A percentile compares a stretch with the other conserved stretches of the same genome.
Evolutionary conservation across 2,797 vertebrate species (phyloP).

Genomic region (Crenuchus spilurus): DNA sequence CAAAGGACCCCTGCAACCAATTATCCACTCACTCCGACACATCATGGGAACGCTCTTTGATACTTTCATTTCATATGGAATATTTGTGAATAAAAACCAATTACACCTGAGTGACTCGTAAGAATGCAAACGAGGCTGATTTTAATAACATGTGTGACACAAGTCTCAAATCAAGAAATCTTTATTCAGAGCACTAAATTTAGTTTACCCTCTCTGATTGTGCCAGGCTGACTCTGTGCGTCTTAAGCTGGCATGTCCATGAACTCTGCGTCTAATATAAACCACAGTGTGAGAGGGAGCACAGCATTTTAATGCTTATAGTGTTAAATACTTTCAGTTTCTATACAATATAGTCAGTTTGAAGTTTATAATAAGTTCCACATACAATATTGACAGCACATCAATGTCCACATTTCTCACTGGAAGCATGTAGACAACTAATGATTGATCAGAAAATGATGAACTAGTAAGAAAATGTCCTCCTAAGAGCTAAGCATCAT

Average conservation of each 20-base stretch:
- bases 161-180: constrained; percentile 15
- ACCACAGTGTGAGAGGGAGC: neutral
- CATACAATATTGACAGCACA: too few relatives aligned
- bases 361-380: too few relatives aligned
- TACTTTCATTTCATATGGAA: constrained; percentile 27
- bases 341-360: too few relatives aligned
- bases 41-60: constrained; percentile 26
- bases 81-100: constrained; percentile 46
- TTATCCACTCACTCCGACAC: constrained; percentile 16
- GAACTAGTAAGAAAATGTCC: too few relatives aligned
- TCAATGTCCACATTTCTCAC: neutral
- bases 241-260: neutral
- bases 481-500: too few relatives aligned
- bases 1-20: constrained; percentile 25
- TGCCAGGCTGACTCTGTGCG: neutral
- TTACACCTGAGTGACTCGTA: constrained; percentile 64
- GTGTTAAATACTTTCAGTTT: neutral
- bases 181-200: neutral
- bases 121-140: constrained; percentile 62
- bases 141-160: constrained; percentile 63
- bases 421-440: neutral
- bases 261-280: neutral
- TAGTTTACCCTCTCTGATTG: neutral
- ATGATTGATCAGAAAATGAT: too few relatives aligned
- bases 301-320: neutral